phyloP scores from a whole-genome alignment of 2,888 invertebrate genomes.

The Orthosia gracilis region DNA sequence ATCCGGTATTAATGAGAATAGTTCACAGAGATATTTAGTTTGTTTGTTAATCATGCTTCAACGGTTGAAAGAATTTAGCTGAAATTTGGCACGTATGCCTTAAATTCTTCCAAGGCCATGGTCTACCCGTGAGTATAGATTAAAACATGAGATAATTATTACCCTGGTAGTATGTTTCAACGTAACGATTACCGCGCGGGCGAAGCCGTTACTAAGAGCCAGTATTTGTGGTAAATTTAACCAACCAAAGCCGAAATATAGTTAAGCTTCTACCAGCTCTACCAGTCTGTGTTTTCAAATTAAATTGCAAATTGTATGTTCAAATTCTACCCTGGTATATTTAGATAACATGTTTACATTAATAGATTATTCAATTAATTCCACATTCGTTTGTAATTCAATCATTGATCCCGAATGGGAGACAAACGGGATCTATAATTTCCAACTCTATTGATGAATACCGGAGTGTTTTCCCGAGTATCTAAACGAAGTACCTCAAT shows the following conservation, averaged over 20 bases:
- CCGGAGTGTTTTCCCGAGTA: background rate
- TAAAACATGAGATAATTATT: no score
- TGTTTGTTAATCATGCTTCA: no score
- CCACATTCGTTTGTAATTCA: constrained; percentile 9
- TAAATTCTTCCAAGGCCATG: no score
- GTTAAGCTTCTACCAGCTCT: no score
- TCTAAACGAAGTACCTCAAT: background rate
- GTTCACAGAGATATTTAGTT: no score
- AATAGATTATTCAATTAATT: constrained; percentile 17
- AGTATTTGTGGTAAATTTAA: no score
- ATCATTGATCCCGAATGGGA: constrained; percentile 8
- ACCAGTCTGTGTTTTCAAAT: background rate
- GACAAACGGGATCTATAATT: constrained; percentile 11
- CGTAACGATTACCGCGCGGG: no score
- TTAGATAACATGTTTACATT: background rate
- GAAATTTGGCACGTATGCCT: no score
- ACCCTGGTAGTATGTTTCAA: background rate
- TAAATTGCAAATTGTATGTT: background rate
- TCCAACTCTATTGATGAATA: constrained; percentile 3
- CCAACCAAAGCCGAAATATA: background rate
- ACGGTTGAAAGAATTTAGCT: no score
- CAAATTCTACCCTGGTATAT: background rate
- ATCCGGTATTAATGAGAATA: no score
- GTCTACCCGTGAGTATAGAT: no score
- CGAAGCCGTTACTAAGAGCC: no score